Evolutionary conservation across 2,113 vertebrate species (phyloP), one percentile per base, ranked within the genome.

Genomic region (Lagopus muta): DNA sequence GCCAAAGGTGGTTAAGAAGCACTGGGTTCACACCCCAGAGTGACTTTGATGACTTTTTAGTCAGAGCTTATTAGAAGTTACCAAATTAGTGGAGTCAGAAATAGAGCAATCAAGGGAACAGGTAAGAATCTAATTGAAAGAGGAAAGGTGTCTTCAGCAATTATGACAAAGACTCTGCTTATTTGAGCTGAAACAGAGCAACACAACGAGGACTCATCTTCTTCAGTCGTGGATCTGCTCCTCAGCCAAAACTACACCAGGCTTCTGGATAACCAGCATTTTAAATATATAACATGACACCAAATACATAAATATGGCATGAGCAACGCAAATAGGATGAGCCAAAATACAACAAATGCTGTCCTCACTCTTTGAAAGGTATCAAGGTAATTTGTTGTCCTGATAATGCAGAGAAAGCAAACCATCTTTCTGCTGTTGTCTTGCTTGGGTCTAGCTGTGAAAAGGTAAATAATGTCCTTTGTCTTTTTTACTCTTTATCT

Each of bases 31-130:
- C 73, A 82, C 77, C 69, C 65, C 40, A 73, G 72, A 78, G 28
- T 45, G 72, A 89, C 73, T 93, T 11, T 50, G 76, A 91, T 61
- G 74, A 72, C 88, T 93, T 83, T 82, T 92, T 83, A 93, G 73
- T 43, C 80, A 84, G 70, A 60, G 32, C 77, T 92, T 38, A 4
- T 78, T 54, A 95, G 47, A 48, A 82, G 52, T 77, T 91, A 86
- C 81, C 30, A 47, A 81, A 85, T 61, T 47, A 84, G 52, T 13
- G 45, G 38, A 34, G 8, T 75, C 80, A 93, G 93, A 90, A 95
- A 89, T 8, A 77, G 22, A 85, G 77, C 64, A 80, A 91, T 62
- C 72, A 85, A 92, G 65, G 28, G 16, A 81, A 57, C 67, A 72
- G 65, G 64, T 84, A 73, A 80, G 74, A 96, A 91, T 85, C 69